Evolutionary conservation across 2,797 vertebrate genomes (phyloP), one percentile per base, ranked within the genome.

Genomic region (Acrossocheilus wenchowensis): DNA sequence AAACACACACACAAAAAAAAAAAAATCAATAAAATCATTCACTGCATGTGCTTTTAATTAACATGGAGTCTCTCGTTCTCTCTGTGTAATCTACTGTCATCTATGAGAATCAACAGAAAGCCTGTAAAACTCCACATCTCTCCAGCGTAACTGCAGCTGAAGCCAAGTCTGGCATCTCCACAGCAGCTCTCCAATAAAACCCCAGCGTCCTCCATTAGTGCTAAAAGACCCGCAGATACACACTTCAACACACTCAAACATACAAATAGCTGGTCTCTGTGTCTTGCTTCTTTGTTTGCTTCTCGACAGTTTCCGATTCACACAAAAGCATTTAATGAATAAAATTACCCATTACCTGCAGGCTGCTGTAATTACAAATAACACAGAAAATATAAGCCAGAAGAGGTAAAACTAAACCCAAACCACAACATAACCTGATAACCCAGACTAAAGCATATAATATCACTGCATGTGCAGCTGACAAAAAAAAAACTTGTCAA

Each of bases 131-230:
- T 66, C 77, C 10, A 48, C 43, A 45, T 80, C 71, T 66, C 71
- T 83, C 69, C 23, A 21, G 52, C 52, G 72, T 43, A 57, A 82
- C 52, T 74, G 36, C 43, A 75, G 19, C 41, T 84, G 48, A 75
- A 64, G 62, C 72, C 5, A 12, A 39, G 72, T 52, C 10, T 83
- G 82, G 82, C 72, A 75, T 83, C 82, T 75, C 43, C 82, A 77
- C 77, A 43, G 68, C 36, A 48, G 21, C 41, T 77, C 72, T 84
- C 72, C 30, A 84, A 77, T 84, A 84, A 84, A 83, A 84, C 72
- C 36, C 82, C 21, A 34, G 71, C 6, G 21, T 62, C 57, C 30
- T 75, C 72, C 57, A 84, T 84, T 84, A 75, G 17, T 64, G 60
- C 64, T 83, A 81, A 72, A 36, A 75, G 41, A 72, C 79, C 26